Base-by-base conservation (phyloP, 2,888 invertebrate genomes). In the Dione juno region DNA sequence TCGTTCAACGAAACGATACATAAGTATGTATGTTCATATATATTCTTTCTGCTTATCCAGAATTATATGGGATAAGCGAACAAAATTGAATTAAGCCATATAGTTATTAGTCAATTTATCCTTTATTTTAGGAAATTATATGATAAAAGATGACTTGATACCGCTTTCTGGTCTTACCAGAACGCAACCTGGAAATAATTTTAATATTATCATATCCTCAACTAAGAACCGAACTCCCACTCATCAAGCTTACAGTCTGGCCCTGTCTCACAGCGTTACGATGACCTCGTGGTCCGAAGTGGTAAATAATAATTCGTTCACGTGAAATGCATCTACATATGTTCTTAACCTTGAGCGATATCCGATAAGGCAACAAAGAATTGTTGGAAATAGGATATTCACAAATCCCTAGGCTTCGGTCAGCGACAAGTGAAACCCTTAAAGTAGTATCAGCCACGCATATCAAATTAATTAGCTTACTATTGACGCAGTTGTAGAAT, bases 401-500 rank as follows among this genome's bases (percentile, higher is more conserved):
- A 61, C 73, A 77, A 84, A 85, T 84, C 83, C 84, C 73, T 76
- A 78, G 86, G 80, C 85, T 77, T 78, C 76, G 71, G 69, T 63
- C 74, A 70, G 66, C 83, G 82, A 78, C 68, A 37, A 63, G 7
- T 5, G 88, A 89, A 89, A 86, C 88, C 88, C 65, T 67, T 67
- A 63, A 84, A 88, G 82, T 85, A 79, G 41, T 78, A 80, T 74
- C 78, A 75, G 79, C 79, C 79, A 75, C 78, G 77, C 82, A 80
- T 84, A 87, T 84, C 84, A 83, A 83, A 86, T 87, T 87, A 88
- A 84, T 83, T 70, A 80, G 77, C 76, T 76, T 79, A 77, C 74
- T 71, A 68, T 72, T 73, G 74, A 76, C 74, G 76, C 50, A 48
- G n/a, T 41, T 41, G 50, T 41, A 58, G 14, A 67, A 59, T 59